Evolutionary conservation across 2,888 invertebrate species (phyloP), one percentile per base, ranked within the genome.

Genomic region (Crematogaster levior): DNA sequence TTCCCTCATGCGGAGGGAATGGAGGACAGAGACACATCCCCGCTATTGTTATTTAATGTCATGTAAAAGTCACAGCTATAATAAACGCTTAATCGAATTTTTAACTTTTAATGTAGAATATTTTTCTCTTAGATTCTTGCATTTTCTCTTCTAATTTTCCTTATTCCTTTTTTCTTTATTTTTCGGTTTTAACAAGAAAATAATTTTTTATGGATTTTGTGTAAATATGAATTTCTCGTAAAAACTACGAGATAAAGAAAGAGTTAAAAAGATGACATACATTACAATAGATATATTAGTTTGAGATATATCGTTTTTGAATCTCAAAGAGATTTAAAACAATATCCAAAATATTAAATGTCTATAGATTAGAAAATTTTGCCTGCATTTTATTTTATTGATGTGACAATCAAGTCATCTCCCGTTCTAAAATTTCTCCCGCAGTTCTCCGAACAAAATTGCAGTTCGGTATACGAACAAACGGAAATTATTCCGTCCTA

Each of bases 11-110:
- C 43, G 34, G 37, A 43, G 34, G 15, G 34, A 24, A 37, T 10
- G 48, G 7, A 1, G 21, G 43, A 24, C 21, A 30, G 21, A 43
- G 12, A 43, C 24, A 30, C 48, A 56, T 68, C 24, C 30, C 56
- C 18, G 30, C 56, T 68, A 77, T 68, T 77, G 43, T 79, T 79
- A 68, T 56, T 79, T 79, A 30, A 79, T 68, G 56, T 15, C 51
- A 24, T 51, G 37, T 43, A n/a, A 56, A 56, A 68, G 43, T 56
- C 43, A 12, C 21, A 34, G 43, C n/a, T 48, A 21, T 43, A 43
- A 53, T 30, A 51, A 27, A 75, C 53, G 56, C 34, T 46, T 43
- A 68, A 68, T 30, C 30, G 43, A 68, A 79, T 79, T 34, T 68
- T 77, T 68, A 18, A 40, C 10, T 21, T n/a, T n/a, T 5, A n/a